Evolutionary conservation across 2,888 invertebrate species (phyloP).

Genomic region (Drosophila nr. perissopoda): DNA sequence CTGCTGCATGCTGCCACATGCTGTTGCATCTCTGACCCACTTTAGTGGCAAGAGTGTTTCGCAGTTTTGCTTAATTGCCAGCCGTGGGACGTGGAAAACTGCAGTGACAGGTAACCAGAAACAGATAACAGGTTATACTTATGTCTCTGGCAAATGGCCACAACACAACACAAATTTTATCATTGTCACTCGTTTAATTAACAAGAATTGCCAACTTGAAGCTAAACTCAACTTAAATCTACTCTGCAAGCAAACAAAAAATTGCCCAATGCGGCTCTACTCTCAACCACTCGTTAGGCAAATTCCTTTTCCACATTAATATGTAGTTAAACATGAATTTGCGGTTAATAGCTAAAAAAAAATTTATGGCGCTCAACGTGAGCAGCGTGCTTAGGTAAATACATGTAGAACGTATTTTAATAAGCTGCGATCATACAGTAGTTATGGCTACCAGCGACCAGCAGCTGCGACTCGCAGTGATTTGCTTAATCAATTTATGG

Average conservation of each 20-base stretch:
- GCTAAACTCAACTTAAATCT: constrained; percentile 1
- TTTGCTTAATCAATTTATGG: constrained; percentile 69
- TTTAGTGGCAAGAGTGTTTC: constrained; percentile 41
- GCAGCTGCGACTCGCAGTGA: constrained; percentile 43
- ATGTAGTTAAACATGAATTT: not conserved
- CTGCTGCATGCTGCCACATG: constrained; percentile 15
- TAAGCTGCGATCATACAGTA: constrained; percentile 2
- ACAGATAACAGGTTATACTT: constrained; percentile 48
- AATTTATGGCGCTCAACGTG: not conserved
- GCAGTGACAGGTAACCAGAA: constrained; percentile 3
- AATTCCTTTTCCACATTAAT: not conserved
- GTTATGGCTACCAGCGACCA: constrained; percentile 16
- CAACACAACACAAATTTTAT: constrained; percentile 42
- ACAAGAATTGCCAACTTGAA: constrained; percentile 20
- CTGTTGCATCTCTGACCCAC: constrained; percentile 47
- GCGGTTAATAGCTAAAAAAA: not conserved
- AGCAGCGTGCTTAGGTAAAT: too few species aligned
- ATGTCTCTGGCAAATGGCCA: constrained; percentile 34
- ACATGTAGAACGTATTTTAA: constrained; percentile 6
- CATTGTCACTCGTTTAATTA: constrained; percentile 64
- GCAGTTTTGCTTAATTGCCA: constrained; percentile 68
- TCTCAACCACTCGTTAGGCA: not conserved
- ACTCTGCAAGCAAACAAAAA: not conserved
- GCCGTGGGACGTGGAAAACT: constrained; percentile 58
- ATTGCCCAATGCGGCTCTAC: not conserved